A percentile compares a stretch with the other conserved stretches of the same genome.
Conservation (phyloP, 2,888 invertebrate species). For the Troides helena region DNA sequence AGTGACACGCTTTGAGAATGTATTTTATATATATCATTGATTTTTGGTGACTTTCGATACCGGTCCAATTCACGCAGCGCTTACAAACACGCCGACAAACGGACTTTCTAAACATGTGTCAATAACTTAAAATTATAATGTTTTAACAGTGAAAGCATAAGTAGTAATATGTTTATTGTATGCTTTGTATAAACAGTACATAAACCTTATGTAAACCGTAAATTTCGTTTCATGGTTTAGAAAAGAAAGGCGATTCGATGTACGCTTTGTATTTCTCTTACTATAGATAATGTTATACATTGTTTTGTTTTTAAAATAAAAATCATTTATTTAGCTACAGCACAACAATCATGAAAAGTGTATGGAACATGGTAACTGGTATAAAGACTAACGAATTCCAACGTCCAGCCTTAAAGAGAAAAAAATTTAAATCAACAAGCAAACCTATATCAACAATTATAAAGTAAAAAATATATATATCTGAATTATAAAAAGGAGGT, state of each 20-base stretch:
- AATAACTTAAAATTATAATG: constrained; percentile 27
- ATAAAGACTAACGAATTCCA: too few species aligned
- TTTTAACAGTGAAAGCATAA: constrained; percentile 21
- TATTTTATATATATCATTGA: background rate
- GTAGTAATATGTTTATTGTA: constrained; percentile 3
- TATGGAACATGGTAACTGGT: too few species aligned
- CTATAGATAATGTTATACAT: background rate
- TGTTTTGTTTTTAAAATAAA: background rate
- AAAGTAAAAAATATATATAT: too few species aligned
- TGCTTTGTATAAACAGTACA: constrained; percentile 13
- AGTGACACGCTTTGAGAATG: background rate
- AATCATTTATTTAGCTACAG: too few species aligned
- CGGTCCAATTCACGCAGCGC: constrained; percentile 30
- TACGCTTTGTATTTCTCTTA: background rate
- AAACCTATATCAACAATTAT: too few species aligned
- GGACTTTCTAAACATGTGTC: constrained; percentile 30
- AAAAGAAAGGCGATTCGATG: background rate
- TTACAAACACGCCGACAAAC: constrained; percentile 7
- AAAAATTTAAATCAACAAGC: too few species aligned
- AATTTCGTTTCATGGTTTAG: background rate
- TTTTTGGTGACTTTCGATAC: constrained; percentile 34
- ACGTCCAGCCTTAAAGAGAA: too few species aligned
- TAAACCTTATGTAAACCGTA: constrained; percentile 1
- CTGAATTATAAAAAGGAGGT: too few species aligned
- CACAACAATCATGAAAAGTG: too few species aligned